Base-by-base conservation (phyloP, 2,113 vertebrate genomes). In the Melanerpes aurifrons region DNA sequence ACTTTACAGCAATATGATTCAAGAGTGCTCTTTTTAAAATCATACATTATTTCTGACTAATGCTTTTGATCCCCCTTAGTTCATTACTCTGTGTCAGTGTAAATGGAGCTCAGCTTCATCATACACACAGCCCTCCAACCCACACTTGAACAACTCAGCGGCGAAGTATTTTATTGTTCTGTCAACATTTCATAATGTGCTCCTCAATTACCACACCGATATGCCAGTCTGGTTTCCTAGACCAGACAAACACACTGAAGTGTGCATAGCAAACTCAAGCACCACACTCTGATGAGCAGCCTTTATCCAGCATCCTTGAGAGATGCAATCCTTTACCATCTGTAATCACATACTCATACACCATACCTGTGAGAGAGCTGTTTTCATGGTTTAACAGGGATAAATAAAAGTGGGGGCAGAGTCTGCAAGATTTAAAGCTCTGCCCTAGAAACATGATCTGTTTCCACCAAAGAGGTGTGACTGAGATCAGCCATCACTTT, bases 1-100 rank as follows among this genome's bases (percentile, higher is more conserved):
- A 45, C 47, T 26, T 88, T 62, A 86, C 8, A 75, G 63, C 20
- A 84, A 32, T 68, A 56, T 25, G 61, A 89, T 63, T 89, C 53
- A 40, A 75, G 68, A 71, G 7, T n/a, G 67, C n/a, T 86, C 76
- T 89, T 84, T 80, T 73, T 56, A 32, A 93, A 87, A 40, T 28
- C 16, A 45, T 26, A 22, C 19, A 67, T 94, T 84, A 76, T 79
- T 79, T 96, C 74, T 94, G 86, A 88, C 56, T 93, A 93, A 88
- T 37, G 70, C 25, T 90, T 92, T 89, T 87, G 80, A 84, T 89
- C 18, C 26, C 43, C 12, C 31, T 88, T 84, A 29, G 24, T 75
- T 90, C 81, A 79, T 66, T 87, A 84, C 73, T 93, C 47, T 40
- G 9, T 74, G n/a, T 75, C 77, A 87, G 59, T 29, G 26, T 31